Evolutionary conservation across 2,888 invertebrate genomes (phyloP), one percentile per base, ranked within the genome.

Genomic region (Tipula helvola): DNA sequence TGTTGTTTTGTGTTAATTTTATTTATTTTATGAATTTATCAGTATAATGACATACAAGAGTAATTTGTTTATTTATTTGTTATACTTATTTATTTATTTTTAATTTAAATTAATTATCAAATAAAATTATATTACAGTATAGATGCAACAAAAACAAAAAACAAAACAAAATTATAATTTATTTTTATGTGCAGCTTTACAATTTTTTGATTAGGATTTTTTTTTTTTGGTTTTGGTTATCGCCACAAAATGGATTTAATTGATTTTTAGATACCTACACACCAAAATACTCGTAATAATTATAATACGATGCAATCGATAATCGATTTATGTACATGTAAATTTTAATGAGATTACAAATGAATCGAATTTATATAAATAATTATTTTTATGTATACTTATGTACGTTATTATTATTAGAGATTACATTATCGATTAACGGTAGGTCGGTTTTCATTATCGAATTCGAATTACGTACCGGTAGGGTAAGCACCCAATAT

Each of bases 41-140:
- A 28, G 71, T 18, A 71, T 71, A 71, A 71, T 71, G 71, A 71
- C 71, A 71, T 71, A 71, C 28, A 71, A 71, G 71, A 71, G 71
- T 71, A 71, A 71, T 71, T 71, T 71, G 71, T 71, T 71, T 71
- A 71, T 71, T 71, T 71, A 71, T 71, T 28, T 71, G 28, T 71
- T 28, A 4, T 57, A 71, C 5, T 4, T 28, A 71, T 71, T 71
- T 71, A 71, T 71, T 71, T 71, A 71, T 71, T 71, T 71, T 71
- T 71, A 71, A 71, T 71, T 71, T 71, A 71, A 71, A 71, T 71
- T 71, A 71, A 71, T 71, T 71, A 71, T 71, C 71, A 71, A 71
- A 71, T 71, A 71, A 71, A 71, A 71, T 71, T 71, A 71, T 71
- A 71, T 71, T 71, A 71, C 71, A 71, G 16, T 16, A 8, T 57